These are phyloP conservation scores for Anthrax anthrax DNA, from an alignment of 2,888 invertebrate genomes.

Conservation along the genomic window DNA sequence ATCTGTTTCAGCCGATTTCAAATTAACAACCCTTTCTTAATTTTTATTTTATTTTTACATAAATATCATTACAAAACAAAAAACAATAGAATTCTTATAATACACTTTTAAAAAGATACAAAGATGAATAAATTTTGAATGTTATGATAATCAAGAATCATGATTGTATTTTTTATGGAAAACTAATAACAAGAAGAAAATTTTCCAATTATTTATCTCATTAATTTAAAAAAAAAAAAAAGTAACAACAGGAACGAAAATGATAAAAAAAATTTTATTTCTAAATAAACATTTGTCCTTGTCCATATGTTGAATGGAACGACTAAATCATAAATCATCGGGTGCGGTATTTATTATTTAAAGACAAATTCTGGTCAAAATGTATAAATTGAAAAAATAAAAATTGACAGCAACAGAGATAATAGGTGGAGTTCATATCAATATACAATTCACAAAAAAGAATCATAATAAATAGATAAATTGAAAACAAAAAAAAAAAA, in stretches of 20 bases:
- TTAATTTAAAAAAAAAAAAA: too few relatives aligned
- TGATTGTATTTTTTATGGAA: too few relatives aligned
- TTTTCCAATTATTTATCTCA: too few relatives aligned
- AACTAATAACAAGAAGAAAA: too few relatives aligned
- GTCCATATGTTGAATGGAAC: slow-evolving; percentile 13
- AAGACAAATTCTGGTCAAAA: slow-evolving; percentile 7
- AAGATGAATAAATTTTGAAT: too few relatives aligned
- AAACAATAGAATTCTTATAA: too few relatives aligned
- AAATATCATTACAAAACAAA: too few relatives aligned
- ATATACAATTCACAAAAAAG: too few relatives aligned
- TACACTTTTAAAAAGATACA: too few relatives aligned
- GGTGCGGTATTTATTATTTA: slow-evolving; percentile 12
- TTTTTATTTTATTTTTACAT: background rate
- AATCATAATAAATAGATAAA: background rate
- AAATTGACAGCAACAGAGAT: background rate
- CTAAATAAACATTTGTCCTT: slow-evolving; percentile 11
- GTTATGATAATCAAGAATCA: too few relatives aligned
- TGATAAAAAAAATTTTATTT: background rate
- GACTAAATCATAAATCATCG: slow-evolving; percentile 12
- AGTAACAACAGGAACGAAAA: too few relatives aligned
- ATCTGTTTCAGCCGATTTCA: slow-evolving; percentile 10
- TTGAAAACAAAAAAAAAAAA: background rate
- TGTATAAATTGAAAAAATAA: background rate
- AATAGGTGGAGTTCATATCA: background rate
- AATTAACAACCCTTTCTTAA: slow-evolving; percentile 1